Evolutionary conservation across 2,888 invertebrate species (phyloP).

Genomic region (Leptogaster cylindrica): DNA sequence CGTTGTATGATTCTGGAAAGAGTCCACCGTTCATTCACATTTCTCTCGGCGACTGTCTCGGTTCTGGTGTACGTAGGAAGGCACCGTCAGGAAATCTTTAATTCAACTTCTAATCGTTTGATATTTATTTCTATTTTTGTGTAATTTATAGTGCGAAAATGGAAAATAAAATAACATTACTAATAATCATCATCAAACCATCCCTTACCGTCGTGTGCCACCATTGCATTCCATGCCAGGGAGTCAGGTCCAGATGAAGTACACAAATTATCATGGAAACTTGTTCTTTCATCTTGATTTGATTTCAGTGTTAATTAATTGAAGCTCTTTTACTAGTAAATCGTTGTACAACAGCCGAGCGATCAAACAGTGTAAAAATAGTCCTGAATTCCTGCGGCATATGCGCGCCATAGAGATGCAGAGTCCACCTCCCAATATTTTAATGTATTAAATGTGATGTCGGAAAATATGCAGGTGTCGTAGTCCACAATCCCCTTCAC

Average conservation of each 20-base stretch:
- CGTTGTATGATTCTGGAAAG: constrained; percentile 44
- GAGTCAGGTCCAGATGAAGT: background rate
- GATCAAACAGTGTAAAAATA: background rate
- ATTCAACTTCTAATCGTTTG: background rate
- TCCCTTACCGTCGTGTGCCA: background rate
- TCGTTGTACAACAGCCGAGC: background rate
- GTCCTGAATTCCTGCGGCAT: background rate
- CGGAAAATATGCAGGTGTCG: constrained; percentile 1
- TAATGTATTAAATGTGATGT: constrained; percentile 1
- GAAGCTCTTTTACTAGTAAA: background rate
- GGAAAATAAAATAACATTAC: too few species aligned
- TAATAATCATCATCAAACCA: background rate
- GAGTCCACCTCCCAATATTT: constrained; percentile 5
- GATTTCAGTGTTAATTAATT: background rate
- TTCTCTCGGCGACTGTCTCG: background rate
- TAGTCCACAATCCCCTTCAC: too few species aligned
- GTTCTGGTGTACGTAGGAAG: background rate
- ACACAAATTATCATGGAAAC: constrained; percentile 11
- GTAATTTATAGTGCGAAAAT: background rate
- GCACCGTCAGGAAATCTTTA: background rate
- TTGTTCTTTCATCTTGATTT: constrained; percentile 13
- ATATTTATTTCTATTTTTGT: background rate
- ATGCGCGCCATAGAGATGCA: background rate
- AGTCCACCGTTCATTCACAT: constrained; percentile 43
- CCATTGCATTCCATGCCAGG: background rate